Evolutionary conservation across 1,140 invertebrate species (phyloP).

Genomic region (Drosophila tropicalis): DNA sequence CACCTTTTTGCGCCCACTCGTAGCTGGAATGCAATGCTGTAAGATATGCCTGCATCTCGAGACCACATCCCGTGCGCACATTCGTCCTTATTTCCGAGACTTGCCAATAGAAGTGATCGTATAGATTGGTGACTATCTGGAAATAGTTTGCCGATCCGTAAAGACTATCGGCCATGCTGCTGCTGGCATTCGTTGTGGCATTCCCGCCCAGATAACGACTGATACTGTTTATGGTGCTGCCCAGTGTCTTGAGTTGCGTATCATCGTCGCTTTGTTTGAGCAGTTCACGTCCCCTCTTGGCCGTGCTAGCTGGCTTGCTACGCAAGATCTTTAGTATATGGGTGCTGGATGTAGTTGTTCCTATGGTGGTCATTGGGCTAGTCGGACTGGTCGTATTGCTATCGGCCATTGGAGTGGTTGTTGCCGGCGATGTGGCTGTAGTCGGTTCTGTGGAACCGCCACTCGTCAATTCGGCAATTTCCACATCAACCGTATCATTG

Average conservation of each 20-base stretch:
- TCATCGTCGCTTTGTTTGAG: constrained; percentile 70
- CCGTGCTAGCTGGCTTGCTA: constrained; percentile 48
- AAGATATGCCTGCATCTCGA: constrained; percentile 78
- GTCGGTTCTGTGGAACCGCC: constrained; percentile 35
- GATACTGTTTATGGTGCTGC: constrained; percentile 74
- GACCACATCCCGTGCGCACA: constrained; percentile 68
- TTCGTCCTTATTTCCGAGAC: constrained; percentile 68
- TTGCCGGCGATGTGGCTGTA: constrained; percentile 33
- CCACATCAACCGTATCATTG: constrained; percentile 59
- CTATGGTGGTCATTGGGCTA: background rate
- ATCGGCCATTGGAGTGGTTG: background rate
- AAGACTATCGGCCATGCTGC: constrained; percentile 57
- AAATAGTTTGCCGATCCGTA: constrained; percentile 74
- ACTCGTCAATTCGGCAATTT: constrained; percentile 46
- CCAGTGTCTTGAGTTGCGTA: constrained; percentile 59
- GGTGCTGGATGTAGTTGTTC: constrained; percentile 47
- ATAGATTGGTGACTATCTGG: constrained; percentile 79
- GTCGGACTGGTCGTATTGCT: constrained; percentile 21
- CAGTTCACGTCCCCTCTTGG: constrained; percentile 67
- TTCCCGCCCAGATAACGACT: constrained; percentile 56
- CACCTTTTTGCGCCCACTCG: constrained; percentile 79
- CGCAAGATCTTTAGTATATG: constrained; percentile 76
- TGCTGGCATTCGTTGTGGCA: constrained; percentile 32
- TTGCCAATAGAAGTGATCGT: constrained; percentile 82
- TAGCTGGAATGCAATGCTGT: constrained; percentile 72